Evolutionary conservation across 2,113 vertebrate species (phyloP).

Genomic region (Colaptes auratus): DNA sequence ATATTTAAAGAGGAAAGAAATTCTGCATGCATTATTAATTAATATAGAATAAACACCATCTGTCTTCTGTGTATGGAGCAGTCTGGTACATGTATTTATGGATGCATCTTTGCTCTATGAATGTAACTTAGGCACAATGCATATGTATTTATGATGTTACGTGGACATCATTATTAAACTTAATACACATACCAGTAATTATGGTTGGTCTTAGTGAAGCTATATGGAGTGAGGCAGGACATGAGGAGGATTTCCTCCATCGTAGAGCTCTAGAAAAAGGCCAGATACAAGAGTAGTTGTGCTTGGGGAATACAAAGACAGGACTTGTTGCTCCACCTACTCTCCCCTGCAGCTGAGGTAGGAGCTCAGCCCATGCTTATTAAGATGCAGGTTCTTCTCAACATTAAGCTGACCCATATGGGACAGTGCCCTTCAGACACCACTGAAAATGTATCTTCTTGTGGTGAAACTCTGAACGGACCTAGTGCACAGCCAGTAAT

Average conservation of each 20-base stretch:
- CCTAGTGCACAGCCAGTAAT: not conserved
- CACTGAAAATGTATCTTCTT: not conserved
- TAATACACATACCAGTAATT: not conserved
- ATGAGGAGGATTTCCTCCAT: not conserved
- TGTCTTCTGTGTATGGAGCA: not conserved
- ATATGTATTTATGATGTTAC: not conserved
- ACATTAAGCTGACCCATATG: not conserved
- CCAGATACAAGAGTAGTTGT: not conserved
- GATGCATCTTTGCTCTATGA: not conserved
- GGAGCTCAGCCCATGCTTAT: not conserved
- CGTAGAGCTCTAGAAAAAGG: not conserved
- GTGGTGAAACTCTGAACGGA: not conserved
- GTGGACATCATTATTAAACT: not conserved
- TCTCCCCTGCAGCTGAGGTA: not conserved
- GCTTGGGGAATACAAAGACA: not conserved
- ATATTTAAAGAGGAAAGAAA: constrained; percentile 18
- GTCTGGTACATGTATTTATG: not conserved
- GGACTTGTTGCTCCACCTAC: not conserved
- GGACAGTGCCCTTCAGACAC: not conserved
- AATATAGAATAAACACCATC: constrained; percentile 45
- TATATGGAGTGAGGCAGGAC: not conserved
- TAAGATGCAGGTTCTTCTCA: not conserved
- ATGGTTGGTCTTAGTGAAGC: not conserved
- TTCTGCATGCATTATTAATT: constrained; percentile 29
- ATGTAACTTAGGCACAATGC: not conserved